A percentile compares a stretch with the other conserved stretches of the same genome.
Evolutionary conservation across 2,113 vertebrate species (phyloP).

Genomic region (Gnathonemus longibarbis): DNA sequence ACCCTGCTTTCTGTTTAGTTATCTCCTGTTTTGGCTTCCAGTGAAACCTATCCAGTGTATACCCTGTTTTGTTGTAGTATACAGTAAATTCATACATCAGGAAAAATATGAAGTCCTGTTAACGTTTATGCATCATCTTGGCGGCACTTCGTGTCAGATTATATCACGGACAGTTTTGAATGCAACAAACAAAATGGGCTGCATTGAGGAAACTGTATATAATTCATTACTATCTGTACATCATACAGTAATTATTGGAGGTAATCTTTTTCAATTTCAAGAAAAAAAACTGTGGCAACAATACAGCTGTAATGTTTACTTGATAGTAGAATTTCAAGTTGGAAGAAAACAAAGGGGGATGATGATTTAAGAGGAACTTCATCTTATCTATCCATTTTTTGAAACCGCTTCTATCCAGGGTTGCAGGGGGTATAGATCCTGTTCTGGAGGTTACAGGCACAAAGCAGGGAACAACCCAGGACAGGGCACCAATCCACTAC

Average conservation of each 20-base stretch:
- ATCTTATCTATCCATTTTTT: neutral
- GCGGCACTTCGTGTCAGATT: neutral
- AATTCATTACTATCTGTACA: neutral
- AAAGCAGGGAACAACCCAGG: neutral
- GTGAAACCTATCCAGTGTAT: neutral
- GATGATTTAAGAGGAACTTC: neutral
- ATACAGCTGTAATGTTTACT: neutral
- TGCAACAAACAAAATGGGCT: neutral
- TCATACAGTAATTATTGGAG: neutral
- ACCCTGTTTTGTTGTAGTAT: neutral
- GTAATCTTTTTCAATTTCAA: neutral
- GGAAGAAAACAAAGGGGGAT: neutral
- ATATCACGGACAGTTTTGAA: neutral
- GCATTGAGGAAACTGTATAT: neutral
- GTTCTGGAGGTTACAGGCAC: neutral
- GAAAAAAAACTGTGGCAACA: neutral
- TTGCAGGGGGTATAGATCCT: too few species aligned
- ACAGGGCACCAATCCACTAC: neutral
- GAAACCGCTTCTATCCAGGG: neutral
- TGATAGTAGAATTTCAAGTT: neutral
- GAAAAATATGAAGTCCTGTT: neutral
- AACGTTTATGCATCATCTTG: neutral
- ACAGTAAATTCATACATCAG: neutral
- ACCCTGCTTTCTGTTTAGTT: neutral
- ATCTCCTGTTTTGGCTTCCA: neutral